Base-by-base conservation (phyloP, 1,140 invertebrate genomes). In the Adelges cooleyi region DNA sequence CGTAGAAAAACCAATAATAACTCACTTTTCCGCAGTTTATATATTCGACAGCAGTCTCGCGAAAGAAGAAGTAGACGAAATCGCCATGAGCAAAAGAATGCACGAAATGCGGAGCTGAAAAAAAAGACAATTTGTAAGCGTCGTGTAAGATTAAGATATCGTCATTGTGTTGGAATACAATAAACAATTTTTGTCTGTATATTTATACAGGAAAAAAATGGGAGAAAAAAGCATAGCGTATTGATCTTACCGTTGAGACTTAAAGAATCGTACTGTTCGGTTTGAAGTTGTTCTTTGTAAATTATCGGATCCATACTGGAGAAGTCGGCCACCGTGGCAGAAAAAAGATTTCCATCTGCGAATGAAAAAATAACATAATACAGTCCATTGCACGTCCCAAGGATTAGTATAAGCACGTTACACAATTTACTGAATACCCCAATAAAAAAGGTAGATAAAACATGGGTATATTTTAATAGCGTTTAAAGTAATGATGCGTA, bases 1-100 rank as follows among this genome's bases (percentile, higher is more conserved):
- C 2, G 36, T 11, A 52, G 6, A 65, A 49, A 36, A 27, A 27
- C 44, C n/a, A 15, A 67, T 66, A 54, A 66, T 48, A 54, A 65
- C 75, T 77, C 74, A 89, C 86, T 80, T 92, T 95, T 74, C 92
- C 92, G 75, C 92, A 96, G 76, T 96, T 96, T 79, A 94, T 92
- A 74, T 87, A 93, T 77, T 96, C 94, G 15, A 95, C 90, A 38
- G 92, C 92, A 11, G 89, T 90, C 79, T 96, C 94, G 38, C 93
- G 83, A 74, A 95, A 98, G 78, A 98, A 98, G 79, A 98, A 98
- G 75, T 96, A 94, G 40, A 96, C 90, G 75, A 90, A 95, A 71
- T 94, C 92, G 44, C 86, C 89, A 72, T 91, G 87, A 65, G 86
- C 85, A 70, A 98, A 85, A 42, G 95, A 92, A 71, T 86, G 90